A percentile compares a stretch with the other conserved stretches of the same genome.
phyloP scores from a whole-genome alignment of 2,113 vertebrate genomes.

The Rhipidura dahli region DNA sequence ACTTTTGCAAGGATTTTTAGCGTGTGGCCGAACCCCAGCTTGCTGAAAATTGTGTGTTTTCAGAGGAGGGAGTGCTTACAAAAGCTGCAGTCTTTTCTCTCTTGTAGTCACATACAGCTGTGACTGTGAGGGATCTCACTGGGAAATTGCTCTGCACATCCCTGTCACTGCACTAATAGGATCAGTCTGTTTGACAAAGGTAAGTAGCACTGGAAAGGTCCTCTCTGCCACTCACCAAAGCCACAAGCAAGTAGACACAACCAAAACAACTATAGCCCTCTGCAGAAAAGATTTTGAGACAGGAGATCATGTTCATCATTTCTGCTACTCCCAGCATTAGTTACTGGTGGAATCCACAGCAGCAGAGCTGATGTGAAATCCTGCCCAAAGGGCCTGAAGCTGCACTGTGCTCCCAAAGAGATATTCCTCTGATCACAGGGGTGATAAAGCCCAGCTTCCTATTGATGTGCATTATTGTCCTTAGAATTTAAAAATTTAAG shows the following conservation, averaged over 20 bases:
- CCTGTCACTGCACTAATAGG: neutral
- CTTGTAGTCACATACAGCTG: neutral
- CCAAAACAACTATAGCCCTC: neutral
- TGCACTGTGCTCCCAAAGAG: neutral
- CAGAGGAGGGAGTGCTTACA: neutral
- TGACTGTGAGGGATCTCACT: neutral
- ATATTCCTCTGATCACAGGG: neutral
- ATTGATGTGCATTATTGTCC: neutral
- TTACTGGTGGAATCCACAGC: neutral
- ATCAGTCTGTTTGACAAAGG: neutral
- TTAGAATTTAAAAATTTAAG: neutral
- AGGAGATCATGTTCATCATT: neutral
- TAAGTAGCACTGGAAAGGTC: neutral
- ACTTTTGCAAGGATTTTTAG: neutral
- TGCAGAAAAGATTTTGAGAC: neutral
- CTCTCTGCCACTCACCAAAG: neutral
- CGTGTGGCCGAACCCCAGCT: neutral
- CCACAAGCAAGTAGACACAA: neutral
- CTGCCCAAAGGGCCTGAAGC: neutral
- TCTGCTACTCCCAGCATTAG: fast-evolving
- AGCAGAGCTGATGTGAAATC: neutral
- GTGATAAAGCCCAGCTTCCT: neutral
- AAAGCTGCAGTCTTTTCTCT: neutral
- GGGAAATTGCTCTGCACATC: neutral
- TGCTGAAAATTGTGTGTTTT: neutral